A percentile compares a stretch with the other conserved stretches of the same genome.
Evolutionary conservation across 2,888 invertebrate species (phyloP).

Genomic region (Bimastos eiseni): DNA sequence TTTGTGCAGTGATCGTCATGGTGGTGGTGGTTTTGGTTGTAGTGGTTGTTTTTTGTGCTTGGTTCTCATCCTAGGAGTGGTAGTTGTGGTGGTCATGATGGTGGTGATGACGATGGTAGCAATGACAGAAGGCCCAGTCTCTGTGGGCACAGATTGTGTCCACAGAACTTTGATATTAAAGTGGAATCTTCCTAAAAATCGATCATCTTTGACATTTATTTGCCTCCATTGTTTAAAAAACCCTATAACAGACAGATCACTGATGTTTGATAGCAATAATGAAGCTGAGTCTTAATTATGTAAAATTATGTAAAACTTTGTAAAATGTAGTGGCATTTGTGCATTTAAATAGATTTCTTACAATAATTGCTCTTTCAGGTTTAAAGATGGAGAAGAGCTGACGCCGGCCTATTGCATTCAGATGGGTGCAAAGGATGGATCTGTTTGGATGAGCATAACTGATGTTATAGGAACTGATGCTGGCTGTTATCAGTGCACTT

Average conservation of each 20-base stretch:
- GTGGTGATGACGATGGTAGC: neutral
- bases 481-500: constrained; percentile 20
- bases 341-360: neutral
- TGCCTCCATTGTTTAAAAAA: too few species aligned
- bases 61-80: neutral
- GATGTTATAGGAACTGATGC: neutral
- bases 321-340: neutral
- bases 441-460: neutral
- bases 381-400: constrained; percentile 34
- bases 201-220: neutral
- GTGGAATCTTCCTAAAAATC: neutral
- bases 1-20: neutral
- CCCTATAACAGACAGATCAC: too few species aligned
- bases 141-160: too few species aligned
- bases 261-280: too few species aligned
- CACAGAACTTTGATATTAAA: neutral
- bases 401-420: constrained; percentile 24
- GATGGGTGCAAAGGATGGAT: neutral
- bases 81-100: neutral
- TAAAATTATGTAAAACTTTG: too few species aligned
- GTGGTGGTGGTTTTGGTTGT: neutral
- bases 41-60: neutral
- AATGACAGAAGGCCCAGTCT: too few species aligned
- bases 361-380: constrained; percentile 30
- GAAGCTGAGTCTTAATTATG: neutral